Percentiles rank a stretch among this genome's conserved stretches.
These are phyloP conservation scores for Micronycteris hirsuta DNA, from an alignment of 2,113 vertebrate genomes.

Conservation along the genomic window DNA sequence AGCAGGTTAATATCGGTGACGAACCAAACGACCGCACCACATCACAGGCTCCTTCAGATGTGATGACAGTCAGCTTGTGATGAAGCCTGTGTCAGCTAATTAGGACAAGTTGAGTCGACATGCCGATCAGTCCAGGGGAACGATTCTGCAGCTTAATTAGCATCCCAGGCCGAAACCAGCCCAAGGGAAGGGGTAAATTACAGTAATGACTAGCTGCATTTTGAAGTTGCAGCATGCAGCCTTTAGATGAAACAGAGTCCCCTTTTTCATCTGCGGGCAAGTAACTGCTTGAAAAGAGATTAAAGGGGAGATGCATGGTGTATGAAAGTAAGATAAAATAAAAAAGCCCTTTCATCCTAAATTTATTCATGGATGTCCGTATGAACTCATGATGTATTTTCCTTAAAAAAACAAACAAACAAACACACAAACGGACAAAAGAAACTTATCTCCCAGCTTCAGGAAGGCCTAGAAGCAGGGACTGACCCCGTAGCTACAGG, in stretches of 20 bases:
- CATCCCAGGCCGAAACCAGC: background rate
- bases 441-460: background rate
- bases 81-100: background rate
- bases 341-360: background rate
- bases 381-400: background rate
- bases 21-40: background rate
- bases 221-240: background rate
- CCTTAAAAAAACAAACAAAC: background rate
- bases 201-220: background rate
- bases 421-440: background rate
- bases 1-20: background rate
- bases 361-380: background rate
- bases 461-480: accelerated
- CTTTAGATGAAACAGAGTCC: background rate
- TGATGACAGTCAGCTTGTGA: background rate
- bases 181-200: background rate
- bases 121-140: background rate
- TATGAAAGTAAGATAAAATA: background rate
- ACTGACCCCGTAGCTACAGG: accelerated
- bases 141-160: background rate
- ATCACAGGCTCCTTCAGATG: background rate
- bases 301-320: background rate
- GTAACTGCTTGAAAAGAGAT: background rate
- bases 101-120: background rate
- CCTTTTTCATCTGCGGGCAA: background rate